These are phyloP conservation scores for Laticauda laticaudata DNA, from an alignment of 2,113 vertebrate species.

Conservation along the genomic window DNA sequence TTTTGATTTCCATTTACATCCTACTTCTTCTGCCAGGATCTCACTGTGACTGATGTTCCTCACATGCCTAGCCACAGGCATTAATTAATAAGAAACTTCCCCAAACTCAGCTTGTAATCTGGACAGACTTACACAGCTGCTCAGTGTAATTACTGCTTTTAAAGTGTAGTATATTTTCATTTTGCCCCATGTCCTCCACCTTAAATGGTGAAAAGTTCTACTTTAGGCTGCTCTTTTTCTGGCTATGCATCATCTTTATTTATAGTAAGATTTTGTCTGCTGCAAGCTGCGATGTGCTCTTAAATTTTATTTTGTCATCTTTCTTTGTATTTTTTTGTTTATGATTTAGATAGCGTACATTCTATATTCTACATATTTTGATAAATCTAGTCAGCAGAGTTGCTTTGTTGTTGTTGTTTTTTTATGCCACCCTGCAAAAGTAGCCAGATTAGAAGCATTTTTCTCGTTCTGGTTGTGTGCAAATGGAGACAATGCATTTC, in stretches of 20 bases:
- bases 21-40: slow-evolving; percentile 64
- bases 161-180: slow-evolving; percentile 66
- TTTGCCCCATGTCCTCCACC: slow-evolving; percentile 51
- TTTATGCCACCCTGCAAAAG: not conserved
- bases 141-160: slow-evolving; percentile 65
- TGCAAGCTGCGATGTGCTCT: slow-evolving; percentile 61
- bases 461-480: not conserved
- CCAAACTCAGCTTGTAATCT: slow-evolving; percentile 62
- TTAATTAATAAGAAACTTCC: slow-evolving; percentile 68
- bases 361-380: slow-evolving; percentile 1
- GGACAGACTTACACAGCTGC: slow-evolving; percentile 51
- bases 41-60: slow-evolving; percentile 55
- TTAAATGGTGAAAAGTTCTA: slow-evolving; percentile 51
- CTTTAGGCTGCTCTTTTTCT: slow-evolving; percentile 60
- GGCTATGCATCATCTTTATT: slow-evolving; percentile 54
- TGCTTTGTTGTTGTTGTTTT: not conserved
- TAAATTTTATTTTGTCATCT: slow-evolving; percentile 55
- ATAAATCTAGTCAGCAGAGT: not conserved
- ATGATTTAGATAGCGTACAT: slow-evolving; percentile 45
- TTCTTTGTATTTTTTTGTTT: slow-evolving; percentile 50
- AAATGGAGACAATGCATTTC: not conserved
- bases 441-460: not conserved
- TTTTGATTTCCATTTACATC: slow-evolving; percentile 55
- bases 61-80: slow-evolving; percentile 66
- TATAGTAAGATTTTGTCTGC: slow-evolving; percentile 61